These are phyloP conservation scores for Lithophane leautieri DNA, from an alignment of 2,888 invertebrate species.

Conservation along the genomic window DNA sequence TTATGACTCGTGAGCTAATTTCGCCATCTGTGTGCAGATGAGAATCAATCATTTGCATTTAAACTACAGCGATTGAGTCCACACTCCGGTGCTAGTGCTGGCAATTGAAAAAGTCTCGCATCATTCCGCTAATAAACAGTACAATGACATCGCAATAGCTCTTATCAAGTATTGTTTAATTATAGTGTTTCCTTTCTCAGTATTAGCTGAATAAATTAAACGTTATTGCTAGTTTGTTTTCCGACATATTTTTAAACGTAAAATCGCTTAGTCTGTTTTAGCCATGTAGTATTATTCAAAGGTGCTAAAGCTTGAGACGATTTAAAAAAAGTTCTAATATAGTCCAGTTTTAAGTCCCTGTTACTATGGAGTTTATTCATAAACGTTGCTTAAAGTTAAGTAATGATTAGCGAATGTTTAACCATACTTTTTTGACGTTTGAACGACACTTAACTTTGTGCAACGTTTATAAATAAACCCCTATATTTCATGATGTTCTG, in stretches of 20 bases:
- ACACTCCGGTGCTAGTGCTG: constrained; percentile 32
- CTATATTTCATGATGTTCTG: neutral
- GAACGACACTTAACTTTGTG: too few relatives aligned
- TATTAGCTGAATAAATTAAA: constrained; percentile 29
- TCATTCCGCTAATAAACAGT: constrained; percentile 61
- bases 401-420: too few relatives aligned
- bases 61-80: constrained; percentile 57
- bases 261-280: neutral
- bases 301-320: neutral
- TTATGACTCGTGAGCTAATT: constrained; percentile 63
- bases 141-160: constrained; percentile 58
- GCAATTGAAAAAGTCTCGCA: constrained; percentile 61
- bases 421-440: too few relatives aligned
- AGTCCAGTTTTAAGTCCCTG: neutral
- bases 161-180: constrained; percentile 53
- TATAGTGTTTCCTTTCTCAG: constrained; percentile 32
- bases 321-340: neutral
- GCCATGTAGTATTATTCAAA: neutral
- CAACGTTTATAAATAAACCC: too few relatives aligned
- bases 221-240: neutral
- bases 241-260: neutral
- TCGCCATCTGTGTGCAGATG: constrained; percentile 63
- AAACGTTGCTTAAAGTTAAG: too few relatives aligned
- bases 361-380: too few relatives aligned
- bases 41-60: constrained; percentile 66